Percentiles rank a stretch among this genome's conserved stretches.
phyloP scores from a whole-genome alignment of 2,888 invertebrate genomes.

The Aphelenchoides bicaudatus region DNA sequence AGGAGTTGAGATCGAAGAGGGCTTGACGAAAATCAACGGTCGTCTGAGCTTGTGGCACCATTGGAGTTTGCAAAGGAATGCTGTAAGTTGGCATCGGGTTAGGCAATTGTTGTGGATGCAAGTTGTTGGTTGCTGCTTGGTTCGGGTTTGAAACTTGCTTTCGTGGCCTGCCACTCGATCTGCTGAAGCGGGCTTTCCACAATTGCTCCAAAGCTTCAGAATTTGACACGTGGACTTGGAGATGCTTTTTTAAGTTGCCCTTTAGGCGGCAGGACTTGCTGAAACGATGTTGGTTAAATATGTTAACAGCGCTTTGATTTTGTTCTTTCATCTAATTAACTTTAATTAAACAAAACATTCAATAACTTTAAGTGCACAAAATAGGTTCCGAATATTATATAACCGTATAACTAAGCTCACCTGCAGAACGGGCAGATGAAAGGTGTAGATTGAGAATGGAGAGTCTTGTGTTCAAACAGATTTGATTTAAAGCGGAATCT shows the following conservation, averaged over 20 bases:
- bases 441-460: neutral
- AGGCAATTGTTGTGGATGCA: constrained; percentile 2
- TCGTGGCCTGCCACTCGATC: constrained; percentile 16
- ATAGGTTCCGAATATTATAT: too few relatives aligned
- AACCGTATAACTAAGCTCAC: too few relatives aligned
- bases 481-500: constrained; percentile 24
- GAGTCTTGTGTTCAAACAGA: constrained; percentile 8
- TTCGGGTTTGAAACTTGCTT: constrained; percentile 14
- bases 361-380: too few relatives aligned
- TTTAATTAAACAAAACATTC: too few relatives aligned
- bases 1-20: constrained; percentile 1
- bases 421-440: neutral
- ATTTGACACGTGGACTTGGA: constrained; percentile 30
- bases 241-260: constrained; percentile 39
- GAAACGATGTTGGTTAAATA: too few relatives aligned
- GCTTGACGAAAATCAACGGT: constrained; percentile 4
- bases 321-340: too few relatives aligned
- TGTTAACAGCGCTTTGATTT: too few relatives aligned
- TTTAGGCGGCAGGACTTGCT: constrained; percentile 37
- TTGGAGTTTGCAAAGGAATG: neutral
- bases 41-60: neutral
- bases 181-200: constrained; percentile 27
- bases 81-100: neutral
- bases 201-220: constrained; percentile 34
- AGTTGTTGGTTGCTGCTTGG: neutral